A percentile compares a stretch with the other conserved stretches of the same genome.
phyloP scores from a whole-genome alignment of 2,888 invertebrate species.

The Meta bourneti region DNA sequence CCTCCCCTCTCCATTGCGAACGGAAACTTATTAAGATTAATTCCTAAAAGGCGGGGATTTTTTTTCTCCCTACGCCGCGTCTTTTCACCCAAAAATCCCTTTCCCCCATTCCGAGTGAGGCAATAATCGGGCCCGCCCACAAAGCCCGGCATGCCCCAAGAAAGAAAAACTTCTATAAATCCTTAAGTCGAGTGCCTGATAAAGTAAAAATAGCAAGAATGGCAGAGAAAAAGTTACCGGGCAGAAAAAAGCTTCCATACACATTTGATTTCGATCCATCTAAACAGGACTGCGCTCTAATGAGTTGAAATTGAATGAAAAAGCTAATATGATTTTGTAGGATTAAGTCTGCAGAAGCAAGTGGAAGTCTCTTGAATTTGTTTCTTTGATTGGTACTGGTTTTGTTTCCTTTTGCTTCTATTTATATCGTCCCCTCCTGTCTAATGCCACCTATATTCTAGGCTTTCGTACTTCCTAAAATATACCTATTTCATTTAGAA shows the following conservation, averaged over 20 bases:
- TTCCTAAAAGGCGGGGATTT: background rate
- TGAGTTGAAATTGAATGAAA: slow-evolving; percentile 57
- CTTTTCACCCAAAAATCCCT: background rate
- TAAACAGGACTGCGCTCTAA: slow-evolving; percentile 44
- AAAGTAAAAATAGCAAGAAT: background rate
- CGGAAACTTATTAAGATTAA: background rate
- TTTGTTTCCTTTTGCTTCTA: background rate
- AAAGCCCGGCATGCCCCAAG: background rate
- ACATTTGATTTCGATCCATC: slow-evolving; percentile 37
- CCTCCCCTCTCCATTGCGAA: background rate
- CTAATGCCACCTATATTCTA: too few species aligned
- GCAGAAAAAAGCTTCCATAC: background rate
- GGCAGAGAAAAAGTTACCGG: background rate
- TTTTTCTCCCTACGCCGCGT: background rate
- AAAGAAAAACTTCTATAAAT: background rate
- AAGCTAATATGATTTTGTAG: slow-evolving; percentile 37
- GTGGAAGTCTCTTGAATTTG: background rate
- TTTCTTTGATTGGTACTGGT: background rate
- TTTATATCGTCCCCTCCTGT: background rate
- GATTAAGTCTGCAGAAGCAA: slow-evolving; percentile 17
- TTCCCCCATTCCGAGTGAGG: slow-evolving; percentile 1
- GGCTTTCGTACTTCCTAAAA: too few species aligned
- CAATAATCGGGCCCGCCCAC: slow-evolving; percentile 1
- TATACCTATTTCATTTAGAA: too few species aligned
- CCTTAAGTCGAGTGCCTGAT: background rate